phyloP scores from a whole-genome alignment of 2,888 invertebrate genomes.

The Plagodis pulveraria region DNA sequence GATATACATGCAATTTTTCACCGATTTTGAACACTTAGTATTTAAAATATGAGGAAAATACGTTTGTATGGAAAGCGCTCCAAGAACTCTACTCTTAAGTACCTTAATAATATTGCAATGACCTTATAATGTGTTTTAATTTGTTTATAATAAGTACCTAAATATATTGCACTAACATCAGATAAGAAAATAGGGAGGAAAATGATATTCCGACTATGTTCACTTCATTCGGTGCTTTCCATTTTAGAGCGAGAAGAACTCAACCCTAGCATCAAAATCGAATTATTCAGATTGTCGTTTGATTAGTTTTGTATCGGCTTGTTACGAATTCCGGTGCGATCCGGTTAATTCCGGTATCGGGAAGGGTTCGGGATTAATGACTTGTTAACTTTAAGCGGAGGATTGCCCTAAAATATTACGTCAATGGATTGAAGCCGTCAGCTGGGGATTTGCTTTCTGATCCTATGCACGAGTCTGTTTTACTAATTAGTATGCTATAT shows the following conservation, averaged over 20 bases:
- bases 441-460: constrained; percentile 28
- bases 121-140: too few species aligned
- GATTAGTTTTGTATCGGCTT: constrained; percentile 43
- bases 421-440: constrained; percentile 23
- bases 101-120: too few species aligned
- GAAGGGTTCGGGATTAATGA: constrained; percentile 42
- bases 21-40: too few species aligned
- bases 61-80: too few species aligned
- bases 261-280: constrained; percentile 23
- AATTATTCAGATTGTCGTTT: constrained; percentile 40
- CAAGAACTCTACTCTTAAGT: too few species aligned
- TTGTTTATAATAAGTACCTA: too few species aligned
- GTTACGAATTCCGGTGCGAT: constrained; percentile 37
- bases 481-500: constrained; percentile 16
- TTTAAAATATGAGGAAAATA: too few species aligned
- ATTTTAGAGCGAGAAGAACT: constrained; percentile 6
- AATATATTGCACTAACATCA: too few species aligned
- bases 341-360: constrained; percentile 36
- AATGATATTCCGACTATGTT: too few species aligned
- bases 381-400: constrained; percentile 39
- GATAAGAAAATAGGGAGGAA: too few species aligned
- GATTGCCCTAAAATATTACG: constrained; percentile 35
- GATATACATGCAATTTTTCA: too few species aligned
- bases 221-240: too few species aligned
- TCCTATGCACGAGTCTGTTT: constrained; percentile 22